phyloP scores from a whole-genome alignment of 1,140 invertebrate genomes.

The Arctopsyche grandis region DNA sequence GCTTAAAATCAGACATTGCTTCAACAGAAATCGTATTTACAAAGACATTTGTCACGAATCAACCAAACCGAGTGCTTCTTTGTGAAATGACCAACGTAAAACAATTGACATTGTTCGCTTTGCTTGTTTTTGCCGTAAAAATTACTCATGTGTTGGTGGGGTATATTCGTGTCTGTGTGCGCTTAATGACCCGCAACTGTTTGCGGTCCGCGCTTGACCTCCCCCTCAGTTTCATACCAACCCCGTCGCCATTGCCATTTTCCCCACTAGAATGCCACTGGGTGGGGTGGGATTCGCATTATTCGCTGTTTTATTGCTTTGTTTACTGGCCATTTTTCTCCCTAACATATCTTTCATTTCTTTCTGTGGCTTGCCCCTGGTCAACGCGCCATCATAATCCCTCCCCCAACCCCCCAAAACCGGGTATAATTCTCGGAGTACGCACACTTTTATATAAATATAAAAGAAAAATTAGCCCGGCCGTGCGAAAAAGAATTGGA shows the following conservation, averaged over 20 bases:
- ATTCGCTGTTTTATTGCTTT: constrained; percentile 34
- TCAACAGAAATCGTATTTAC: too few species aligned
- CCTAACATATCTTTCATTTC: constrained; percentile 32
- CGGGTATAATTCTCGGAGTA: neutral
- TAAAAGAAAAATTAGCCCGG: too few species aligned
- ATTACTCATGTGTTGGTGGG: too few species aligned
- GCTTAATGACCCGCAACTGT: constrained; percentile 32
- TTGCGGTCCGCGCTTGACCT: constrained; percentile 30
- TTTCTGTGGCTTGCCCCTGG: constrained; percentile 15
- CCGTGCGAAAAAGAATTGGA: too few species aligned
- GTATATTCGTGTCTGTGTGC: neutral
- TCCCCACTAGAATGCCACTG: neutral
- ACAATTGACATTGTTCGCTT: too few species aligned
- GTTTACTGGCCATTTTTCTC: constrained; percentile 31
- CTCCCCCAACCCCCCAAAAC: neutral
- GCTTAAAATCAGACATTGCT: too few species aligned
- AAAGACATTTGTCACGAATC: too few species aligned
- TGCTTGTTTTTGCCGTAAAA: too few species aligned
- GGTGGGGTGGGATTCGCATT: constrained; percentile 9
- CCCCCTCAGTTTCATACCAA: constrained; percentile 11
- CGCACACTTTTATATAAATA: neutral
- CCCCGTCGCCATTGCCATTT: neutral
- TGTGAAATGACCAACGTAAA: neutral
- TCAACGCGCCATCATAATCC: constrained; percentile 3
- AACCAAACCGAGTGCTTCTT: too few species aligned